These are phyloP conservation scores for Xenotilapia leptura DNA, from an alignment of 2,113 vertebrate species.

Conservation along the genomic window DNA sequence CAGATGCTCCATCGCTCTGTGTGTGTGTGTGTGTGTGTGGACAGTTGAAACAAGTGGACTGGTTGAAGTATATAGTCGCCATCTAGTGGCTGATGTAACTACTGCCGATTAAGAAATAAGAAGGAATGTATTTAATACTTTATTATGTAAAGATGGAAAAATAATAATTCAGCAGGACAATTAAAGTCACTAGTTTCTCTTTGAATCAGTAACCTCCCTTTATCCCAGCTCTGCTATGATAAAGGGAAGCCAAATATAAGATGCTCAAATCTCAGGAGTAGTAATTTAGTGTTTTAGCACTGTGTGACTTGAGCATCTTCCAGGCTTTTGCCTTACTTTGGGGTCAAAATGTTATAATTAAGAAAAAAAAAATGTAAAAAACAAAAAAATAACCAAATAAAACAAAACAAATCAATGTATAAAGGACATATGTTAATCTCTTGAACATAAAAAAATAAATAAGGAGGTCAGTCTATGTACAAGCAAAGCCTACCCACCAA, in stretches of 20 bases:
- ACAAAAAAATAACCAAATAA: rapidly evolving
- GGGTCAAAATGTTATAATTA: background rate
- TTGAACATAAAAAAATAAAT: background rate
- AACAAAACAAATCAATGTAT: background rate
- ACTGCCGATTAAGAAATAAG: background rate
- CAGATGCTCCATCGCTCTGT: background rate
- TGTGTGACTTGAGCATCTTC: background rate
- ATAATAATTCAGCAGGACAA: background rate
- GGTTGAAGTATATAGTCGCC: background rate
- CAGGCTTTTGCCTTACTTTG: background rate
- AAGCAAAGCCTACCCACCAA: background rate
- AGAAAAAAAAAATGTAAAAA: background rate
- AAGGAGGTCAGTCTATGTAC: background rate
- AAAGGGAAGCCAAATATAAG: background rate
- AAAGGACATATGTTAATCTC: background rate
- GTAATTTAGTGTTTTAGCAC: background rate
- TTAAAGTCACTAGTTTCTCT: background rate
- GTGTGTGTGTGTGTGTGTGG: background rate
- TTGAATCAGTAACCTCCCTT: background rate
- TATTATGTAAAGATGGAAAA: background rate
- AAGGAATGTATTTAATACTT: background rate
- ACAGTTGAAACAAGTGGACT: no score
- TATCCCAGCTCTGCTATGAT: background rate
- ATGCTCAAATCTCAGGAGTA: background rate
- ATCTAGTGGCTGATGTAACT: constrained; percentile 1